Conservation (phyloP, 2,888 invertebrate species). For the Polyommatus icarus region DNA sequence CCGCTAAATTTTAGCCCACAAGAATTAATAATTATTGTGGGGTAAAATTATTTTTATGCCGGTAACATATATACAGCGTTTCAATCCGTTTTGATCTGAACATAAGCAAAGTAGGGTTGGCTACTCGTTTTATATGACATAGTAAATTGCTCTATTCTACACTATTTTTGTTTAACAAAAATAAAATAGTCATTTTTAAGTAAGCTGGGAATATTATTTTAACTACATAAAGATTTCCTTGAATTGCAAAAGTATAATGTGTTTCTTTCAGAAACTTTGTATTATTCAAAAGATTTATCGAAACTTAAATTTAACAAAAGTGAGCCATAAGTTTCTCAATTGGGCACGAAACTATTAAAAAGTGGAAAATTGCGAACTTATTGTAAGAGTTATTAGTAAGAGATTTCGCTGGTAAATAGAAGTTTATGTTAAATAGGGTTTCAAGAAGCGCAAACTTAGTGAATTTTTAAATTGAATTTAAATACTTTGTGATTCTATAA, state of each 20-base stretch:
- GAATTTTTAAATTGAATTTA: slow-evolving; percentile 26
- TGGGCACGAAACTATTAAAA: slow-evolving; percentile 19
- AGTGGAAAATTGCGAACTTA: slow-evolving; percentile 22
- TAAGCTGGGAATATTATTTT: too few relatives aligned
- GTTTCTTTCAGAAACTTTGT: neutral
- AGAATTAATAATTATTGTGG: too few relatives aligned
- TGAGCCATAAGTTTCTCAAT: slow-evolving; percentile 3
- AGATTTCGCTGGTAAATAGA: slow-evolving; percentile 27
- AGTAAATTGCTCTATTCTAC: too few relatives aligned
- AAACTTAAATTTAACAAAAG: slow-evolving; percentile 8
- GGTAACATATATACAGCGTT: too few relatives aligned
- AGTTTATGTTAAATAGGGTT: slow-evolving; percentile 29
- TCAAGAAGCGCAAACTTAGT: slow-evolving; percentile 9
- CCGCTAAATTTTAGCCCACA: too few relatives aligned
- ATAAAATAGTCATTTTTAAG: too few relatives aligned
- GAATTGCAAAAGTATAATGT: neutral
- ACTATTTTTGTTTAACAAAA: too few relatives aligned
- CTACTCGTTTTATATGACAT: too few relatives aligned
- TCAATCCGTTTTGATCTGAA: too few relatives aligned
- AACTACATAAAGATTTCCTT: neutral
- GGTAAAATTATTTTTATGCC: too few relatives aligned
- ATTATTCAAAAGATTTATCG: slow-evolving; percentile 6
- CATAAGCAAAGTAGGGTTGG: too few relatives aligned
- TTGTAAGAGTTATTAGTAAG: slow-evolving; percentile 23
- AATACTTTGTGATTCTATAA: slow-evolving; percentile 1